A percentile compares a stretch with the other conserved stretches of the same genome.
Conservation (phyloP, 2,888 invertebrate species). For the Augiades crinisus region DNA sequence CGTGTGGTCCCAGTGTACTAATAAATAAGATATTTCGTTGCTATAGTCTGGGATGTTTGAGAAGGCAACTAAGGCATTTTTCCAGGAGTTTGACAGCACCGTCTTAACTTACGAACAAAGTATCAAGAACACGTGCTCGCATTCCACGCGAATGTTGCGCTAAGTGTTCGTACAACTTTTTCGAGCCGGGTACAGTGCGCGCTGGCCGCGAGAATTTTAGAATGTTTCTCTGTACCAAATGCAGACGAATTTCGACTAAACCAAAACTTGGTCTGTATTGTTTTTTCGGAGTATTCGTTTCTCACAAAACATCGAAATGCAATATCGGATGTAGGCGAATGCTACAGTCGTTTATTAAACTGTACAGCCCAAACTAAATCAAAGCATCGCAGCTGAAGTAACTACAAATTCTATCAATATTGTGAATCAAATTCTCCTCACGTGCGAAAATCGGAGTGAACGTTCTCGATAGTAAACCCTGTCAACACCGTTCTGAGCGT, state of each 20-base stretch:
- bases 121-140: conserved; percentile 19
- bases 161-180: background rate
- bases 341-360: conserved; percentile 5
- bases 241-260: background rate
- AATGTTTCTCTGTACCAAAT: too few species aligned
- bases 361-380: conserved; percentile 31
- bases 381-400: conserved; percentile 37
- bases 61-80: too few species aligned
- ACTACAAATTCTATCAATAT: conserved; percentile 46
- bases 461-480: conserved; percentile 45
- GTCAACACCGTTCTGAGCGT: conserved; percentile 39
- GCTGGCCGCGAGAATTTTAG: background rate
- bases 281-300: background rate
- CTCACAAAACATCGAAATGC: conserved; percentile 1
- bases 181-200: background rate
- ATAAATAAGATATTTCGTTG: too few species aligned
- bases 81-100: too few species aligned
- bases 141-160: conserved; percentile 8
- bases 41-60: too few species aligned
- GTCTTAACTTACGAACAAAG: conserved; percentile 23
- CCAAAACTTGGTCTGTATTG: background rate
- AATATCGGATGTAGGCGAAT: conserved; percentile 15
- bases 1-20: too few species aligned
- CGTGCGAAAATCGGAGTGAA: conserved; percentile 40
- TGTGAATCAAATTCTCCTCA: conserved; percentile 52